Conservation (phyloP, 2,888 invertebrate species). For the Helleia helle region DNA sequence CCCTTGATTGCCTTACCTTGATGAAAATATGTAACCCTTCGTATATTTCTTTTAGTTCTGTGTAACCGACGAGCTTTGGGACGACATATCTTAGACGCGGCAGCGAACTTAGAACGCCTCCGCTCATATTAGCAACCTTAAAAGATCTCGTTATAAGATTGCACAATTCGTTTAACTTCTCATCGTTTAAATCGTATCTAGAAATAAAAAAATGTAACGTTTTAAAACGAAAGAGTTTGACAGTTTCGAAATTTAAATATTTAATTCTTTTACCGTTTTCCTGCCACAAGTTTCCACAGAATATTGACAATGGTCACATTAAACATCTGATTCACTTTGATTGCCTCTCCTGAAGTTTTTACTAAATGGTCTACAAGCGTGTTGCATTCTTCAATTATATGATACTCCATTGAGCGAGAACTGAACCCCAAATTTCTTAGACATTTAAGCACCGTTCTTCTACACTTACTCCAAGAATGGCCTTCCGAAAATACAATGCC, state of each 20-base stretch:
- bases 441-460: slow-evolving; percentile 77
- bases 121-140: slow-evolving; percentile 77
- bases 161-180: slow-evolving; percentile 67
- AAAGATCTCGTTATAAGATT: slow-evolving; percentile 76
- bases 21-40: slow-evolving; percentile 71
- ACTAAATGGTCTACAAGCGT: slow-evolving; percentile 66
- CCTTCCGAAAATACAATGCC: slow-evolving; percentile 83
- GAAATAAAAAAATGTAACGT: slow-evolving; percentile 7
- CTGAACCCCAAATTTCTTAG: slow-evolving; percentile 78
- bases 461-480: slow-evolving; percentile 75
- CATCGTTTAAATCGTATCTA: slow-evolving; percentile 75
- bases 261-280: slow-evolving; percentile 68
- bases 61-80: slow-evolving; percentile 78
- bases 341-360: slow-evolving; percentile 39
- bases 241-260: not conserved
- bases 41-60: slow-evolving; percentile 60
- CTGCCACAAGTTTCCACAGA: slow-evolving; percentile 81
- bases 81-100: slow-evolving; percentile 78
- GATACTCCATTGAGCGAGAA: slow-evolving; percentile 74
- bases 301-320: slow-evolving; percentile 80
- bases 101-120: slow-evolving; percentile 80
- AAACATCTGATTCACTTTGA: slow-evolving; percentile 73
- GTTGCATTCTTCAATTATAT: slow-evolving; percentile 74
- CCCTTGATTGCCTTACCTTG: no score
- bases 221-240: slow-evolving; percentile 1